A percentile compares a stretch with the other conserved stretches of the same genome.
These are phyloP conservation scores for Cryptotermes secundus DNA, from an alignment of 1,140 invertebrate species.

Conservation along the genomic window DNA sequence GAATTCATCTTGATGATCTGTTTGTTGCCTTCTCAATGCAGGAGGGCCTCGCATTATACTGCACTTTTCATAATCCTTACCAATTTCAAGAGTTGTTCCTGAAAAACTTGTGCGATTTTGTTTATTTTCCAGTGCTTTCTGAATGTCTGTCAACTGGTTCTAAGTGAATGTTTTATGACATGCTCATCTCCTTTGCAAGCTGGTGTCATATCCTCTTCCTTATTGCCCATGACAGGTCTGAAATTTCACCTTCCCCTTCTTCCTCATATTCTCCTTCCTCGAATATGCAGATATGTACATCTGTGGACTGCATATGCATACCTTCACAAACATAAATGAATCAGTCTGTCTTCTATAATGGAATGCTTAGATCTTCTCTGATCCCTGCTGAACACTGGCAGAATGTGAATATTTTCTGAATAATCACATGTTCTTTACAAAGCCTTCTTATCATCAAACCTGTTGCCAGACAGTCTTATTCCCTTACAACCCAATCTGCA, in stretches of 20 bases:
- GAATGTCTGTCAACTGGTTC: no score
- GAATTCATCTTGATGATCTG: conserved; percentile 64
- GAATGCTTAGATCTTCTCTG: conserved; percentile 58
- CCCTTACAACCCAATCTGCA: conserved; percentile 51
- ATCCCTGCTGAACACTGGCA: neutral
- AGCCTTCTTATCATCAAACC: conserved; percentile 50
- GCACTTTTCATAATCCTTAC: neutral
- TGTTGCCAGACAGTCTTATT: conserved; percentile 53
- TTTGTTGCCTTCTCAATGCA: conserved; percentile 56
- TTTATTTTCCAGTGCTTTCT: neutral
- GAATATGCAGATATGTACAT: conserved; percentile 26
- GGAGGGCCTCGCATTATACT: conserved; percentile 32
- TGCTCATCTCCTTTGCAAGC: no score
- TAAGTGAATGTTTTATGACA: no score
- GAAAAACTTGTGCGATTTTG: neutral
- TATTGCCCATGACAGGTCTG: no score
- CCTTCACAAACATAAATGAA: conserved; percentile 45
- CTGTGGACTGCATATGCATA: conserved; percentile 50
- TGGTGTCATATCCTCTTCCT: no score
- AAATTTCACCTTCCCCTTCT: conserved; percentile 34
- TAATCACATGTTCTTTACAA: conserved; percentile 30
- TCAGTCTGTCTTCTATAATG: conserved; percentile 63
- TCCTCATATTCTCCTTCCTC: conserved; percentile 41
- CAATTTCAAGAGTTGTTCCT: conserved; percentile 25
- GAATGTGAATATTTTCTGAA: conserved; percentile 9